phyloP scores from a whole-genome alignment of 2,888 invertebrate species.

The Tachina lurida region DNA sequence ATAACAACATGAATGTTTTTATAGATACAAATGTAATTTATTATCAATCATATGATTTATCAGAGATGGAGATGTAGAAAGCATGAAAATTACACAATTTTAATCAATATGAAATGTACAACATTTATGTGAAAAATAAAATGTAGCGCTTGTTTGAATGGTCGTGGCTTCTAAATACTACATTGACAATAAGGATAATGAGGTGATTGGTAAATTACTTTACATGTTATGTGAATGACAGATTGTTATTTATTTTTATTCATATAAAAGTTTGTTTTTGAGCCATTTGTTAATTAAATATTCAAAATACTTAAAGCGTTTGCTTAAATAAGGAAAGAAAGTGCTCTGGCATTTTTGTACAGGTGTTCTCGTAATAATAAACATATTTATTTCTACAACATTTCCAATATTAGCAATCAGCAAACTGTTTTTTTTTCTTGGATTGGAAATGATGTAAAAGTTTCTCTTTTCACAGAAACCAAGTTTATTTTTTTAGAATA shows the following conservation, averaged over 20 bases:
- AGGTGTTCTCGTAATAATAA: slow-evolving; percentile 18
- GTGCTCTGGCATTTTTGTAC: slow-evolving; percentile 33
- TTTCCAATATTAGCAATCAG: slow-evolving; percentile 17
- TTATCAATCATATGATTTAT: slow-evolving; percentile 21
- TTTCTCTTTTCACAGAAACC: neutral
- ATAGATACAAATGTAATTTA: slow-evolving; percentile 53
- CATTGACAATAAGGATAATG: slow-evolving; percentile 3
- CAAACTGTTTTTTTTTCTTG: neutral
- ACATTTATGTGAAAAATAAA: too few species aligned
- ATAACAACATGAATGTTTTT: slow-evolving; percentile 38
- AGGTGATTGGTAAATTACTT: slow-evolving; percentile 14
- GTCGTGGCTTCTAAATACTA: neutral
- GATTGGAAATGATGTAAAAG: slow-evolving; percentile 20
- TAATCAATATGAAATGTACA: neutral
- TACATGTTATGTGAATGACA: neutral
- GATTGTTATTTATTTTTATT: too few species aligned
- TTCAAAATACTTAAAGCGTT: slow-evolving; percentile 31
- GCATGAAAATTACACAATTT: slow-evolving; percentile 11
- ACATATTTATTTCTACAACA: neutral
- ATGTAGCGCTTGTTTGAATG: neutral
- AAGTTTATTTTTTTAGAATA: neutral
- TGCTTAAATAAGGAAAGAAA: slow-evolving; percentile 1
- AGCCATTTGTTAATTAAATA: neutral
- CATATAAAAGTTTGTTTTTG: neutral
- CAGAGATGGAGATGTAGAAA: neutral